Evolutionary conservation across 2,888 invertebrate genomes (phyloP), one percentile per base, ranked within the genome.

Genomic region (Callimorpha dominula): DNA sequence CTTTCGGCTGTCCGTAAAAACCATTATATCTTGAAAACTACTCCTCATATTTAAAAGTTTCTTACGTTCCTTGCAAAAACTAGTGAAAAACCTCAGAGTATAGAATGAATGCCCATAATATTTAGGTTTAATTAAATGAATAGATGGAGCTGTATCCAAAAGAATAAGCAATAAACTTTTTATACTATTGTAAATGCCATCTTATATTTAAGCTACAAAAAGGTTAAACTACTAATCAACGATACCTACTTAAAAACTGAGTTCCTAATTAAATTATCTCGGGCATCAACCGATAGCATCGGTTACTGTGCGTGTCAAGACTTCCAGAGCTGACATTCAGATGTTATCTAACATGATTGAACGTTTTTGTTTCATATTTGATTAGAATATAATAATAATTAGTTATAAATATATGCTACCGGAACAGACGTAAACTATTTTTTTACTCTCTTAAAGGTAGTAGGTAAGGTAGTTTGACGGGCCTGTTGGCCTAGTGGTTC

Each of bases 311-410:
- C 81, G 82, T 87, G 88, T 88, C 87, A 87, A 86, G 88, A 86
- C 84, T 77, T 75, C 83, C 81, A 82, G 77, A 72, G 81, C 78
- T 85, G 89, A 88, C 87, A 86, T 78, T 73, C 77, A 71, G 92
- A 92, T 92, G 70, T 88, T 91, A 93, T 93, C 92, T 72, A 52
- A n/a, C 63, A 82, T 92, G 93, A 93, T 93, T 85, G 93, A 93
- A 85, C 87, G 91, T 87, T 89, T 89, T 87, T 88, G 84, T 88
- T 84, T 76, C 77, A 84, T 84, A 86, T 86, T 85, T 87, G 90
- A 91, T 91, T 89, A 86, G 87, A 85, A 85, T 88, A 87, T 81
- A 78, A 80, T 89, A 89, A 90, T 90, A 82, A 83, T 80, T 75
- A 81, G 78, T 20, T 65, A 81, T 75, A 78, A 82, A 82, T 78